These are phyloP conservation scores for Bujurquina vittata DNA, from an alignment of 2,113 vertebrate genomes.

Conservation along the genomic window DNA sequence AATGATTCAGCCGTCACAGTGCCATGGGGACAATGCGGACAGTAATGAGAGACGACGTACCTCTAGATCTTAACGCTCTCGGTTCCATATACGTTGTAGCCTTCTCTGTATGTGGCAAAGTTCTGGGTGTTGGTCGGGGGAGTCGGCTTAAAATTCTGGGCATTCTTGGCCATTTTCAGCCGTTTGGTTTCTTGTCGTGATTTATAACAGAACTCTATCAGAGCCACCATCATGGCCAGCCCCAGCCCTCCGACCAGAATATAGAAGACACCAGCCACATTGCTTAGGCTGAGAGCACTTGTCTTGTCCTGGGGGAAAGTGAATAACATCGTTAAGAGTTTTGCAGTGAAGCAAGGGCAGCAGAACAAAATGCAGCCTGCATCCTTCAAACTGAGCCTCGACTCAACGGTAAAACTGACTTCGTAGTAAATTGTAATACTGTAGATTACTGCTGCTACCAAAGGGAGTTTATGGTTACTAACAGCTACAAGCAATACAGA, in stretches of 20 bases:
- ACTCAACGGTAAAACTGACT: conserved; percentile 33
- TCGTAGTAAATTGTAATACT: conserved; percentile 22
- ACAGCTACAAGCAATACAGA: conserved; percentile 45
- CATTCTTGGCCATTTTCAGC: conserved; percentile 99
- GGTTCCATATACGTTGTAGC: conserved; percentile 99
- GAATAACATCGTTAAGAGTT: conserved; percentile 84
- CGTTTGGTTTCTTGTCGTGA: conserved; percentile 98
- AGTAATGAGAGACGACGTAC: conserved; percentile 75
- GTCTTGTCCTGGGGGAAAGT: conserved; percentile 99
- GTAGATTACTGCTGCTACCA: conserved; percentile 44
- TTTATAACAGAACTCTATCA: conserved; percentile 99
- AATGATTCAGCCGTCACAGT: conserved; percentile 51
- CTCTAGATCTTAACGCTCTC: conserved; percentile 99
- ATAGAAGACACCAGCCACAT: conserved; percentile 99
- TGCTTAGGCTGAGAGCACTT: conserved; percentile 99
- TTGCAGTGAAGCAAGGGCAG: conserved; percentile 63
- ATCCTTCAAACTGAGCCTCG: conserved; percentile 45
- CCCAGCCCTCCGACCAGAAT: conserved; percentile 99
- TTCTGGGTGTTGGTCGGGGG: conserved; percentile 98
- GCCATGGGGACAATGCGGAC: not conserved
- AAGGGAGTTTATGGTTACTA: conserved; percentile 45
- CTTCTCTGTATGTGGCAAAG: conserved; percentile 99
- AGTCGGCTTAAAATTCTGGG: conserved; percentile 98
- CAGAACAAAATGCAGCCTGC: conserved; percentile 69
- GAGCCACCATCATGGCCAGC: conserved; percentile 99